A percentile compares a stretch with the other conserved stretches of the same genome.
Evolutionary conservation across 2,113 vertebrate genomes (phyloP).

Genomic region (Sylvilagus bachmani): DNA sequence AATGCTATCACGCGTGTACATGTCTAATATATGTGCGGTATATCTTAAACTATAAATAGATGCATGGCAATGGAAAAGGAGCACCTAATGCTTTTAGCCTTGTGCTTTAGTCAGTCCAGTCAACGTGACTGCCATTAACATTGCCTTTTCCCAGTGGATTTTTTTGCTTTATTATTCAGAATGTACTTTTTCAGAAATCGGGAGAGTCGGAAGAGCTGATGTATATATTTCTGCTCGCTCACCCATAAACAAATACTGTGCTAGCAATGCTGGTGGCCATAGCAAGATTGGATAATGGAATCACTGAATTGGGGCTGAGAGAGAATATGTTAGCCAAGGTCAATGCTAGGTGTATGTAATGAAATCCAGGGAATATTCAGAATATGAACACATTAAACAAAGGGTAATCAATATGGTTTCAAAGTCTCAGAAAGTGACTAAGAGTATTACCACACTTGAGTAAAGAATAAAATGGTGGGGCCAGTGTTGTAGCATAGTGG

Average conservation of each 20-base stretch:
- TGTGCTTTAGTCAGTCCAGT: background rate
- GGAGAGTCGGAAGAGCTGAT: background rate
- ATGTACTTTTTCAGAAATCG: background rate
- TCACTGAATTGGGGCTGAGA: background rate
- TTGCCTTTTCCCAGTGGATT: background rate
- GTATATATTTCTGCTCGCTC: background rate
- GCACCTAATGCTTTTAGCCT: background rate
- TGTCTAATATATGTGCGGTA: background rate
- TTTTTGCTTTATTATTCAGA: background rate
- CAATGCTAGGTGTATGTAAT: background rate
- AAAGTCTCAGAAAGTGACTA: background rate
- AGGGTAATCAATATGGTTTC: background rate
- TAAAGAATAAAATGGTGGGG: background rate
- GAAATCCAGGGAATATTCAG: background rate
- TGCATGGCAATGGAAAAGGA: background rate
- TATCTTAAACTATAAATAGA: background rate
- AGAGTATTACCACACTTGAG: background rate
- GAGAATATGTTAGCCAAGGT: background rate
- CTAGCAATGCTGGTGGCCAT: background rate
- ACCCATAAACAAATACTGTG: background rate
- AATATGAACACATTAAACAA: background rate
- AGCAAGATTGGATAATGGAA: background rate
- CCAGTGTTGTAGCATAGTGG: no score
- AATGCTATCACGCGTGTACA: no score
- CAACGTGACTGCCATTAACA: background rate